These are phyloP conservation scores for Bombus confusus DNA, from an alignment of 1,140 invertebrate genomes.

Conservation along the genomic window DNA sequence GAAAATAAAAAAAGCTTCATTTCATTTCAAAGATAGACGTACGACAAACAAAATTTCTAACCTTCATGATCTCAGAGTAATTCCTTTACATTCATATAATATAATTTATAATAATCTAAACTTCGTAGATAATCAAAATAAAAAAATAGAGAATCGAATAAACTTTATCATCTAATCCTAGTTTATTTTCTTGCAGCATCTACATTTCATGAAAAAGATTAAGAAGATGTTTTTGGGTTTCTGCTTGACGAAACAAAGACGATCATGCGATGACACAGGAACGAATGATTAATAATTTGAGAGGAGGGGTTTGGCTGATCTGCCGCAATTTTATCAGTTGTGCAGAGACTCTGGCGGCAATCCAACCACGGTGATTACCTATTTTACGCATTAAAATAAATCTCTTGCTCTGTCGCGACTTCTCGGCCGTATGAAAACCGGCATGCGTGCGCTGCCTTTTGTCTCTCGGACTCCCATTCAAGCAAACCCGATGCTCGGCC, in stretches of 20 bases:
- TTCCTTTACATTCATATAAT: neutral
- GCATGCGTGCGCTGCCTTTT: neutral
- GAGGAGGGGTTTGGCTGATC: neutral
- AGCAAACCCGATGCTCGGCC: neutral
- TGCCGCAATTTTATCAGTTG: conserved; percentile 38
- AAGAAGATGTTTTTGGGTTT: neutral
- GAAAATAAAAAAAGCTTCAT: neutral
- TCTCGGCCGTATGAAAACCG: neutral
- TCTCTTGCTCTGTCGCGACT: neutral
- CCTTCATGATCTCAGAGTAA: neutral
- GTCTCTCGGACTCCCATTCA: neutral
- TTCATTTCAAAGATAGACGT: neutral
- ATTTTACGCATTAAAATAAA: conserved; percentile 50
- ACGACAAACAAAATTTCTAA: neutral
- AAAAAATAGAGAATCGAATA: neutral
- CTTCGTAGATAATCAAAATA: neutral
- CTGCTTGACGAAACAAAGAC: neutral
- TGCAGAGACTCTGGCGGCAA: conserved; percentile 19
- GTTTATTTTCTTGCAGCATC: neutral
- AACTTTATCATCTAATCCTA: neutral
- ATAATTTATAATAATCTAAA: neutral
- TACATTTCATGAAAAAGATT: neutral
- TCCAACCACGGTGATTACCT: conserved; percentile 54
- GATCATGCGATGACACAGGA: conserved; percentile 9
- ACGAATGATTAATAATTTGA: conserved; percentile 32